phyloP scores from a whole-genome alignment of 2,113 vertebrate genomes.

The Petrocephalus zakoni region DNA sequence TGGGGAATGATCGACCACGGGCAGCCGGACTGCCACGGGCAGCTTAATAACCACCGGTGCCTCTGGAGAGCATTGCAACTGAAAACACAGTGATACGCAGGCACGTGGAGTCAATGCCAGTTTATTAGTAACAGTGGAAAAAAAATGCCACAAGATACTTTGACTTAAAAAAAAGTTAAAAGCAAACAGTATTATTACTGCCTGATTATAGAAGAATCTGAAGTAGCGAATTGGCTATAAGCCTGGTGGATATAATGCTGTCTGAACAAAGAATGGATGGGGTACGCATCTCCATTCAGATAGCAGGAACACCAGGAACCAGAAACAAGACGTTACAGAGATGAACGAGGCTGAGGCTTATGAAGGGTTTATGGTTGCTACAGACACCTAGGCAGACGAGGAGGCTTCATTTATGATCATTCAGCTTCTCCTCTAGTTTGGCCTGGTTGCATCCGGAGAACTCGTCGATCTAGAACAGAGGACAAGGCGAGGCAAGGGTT shows the following conservation, averaged over 20 bases:
- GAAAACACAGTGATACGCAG: background rate
- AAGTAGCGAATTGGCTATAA: background rate
- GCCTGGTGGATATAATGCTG: background rate
- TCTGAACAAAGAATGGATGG: background rate
- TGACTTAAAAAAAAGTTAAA: background rate
- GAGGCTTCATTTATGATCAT: constrained; percentile 5
- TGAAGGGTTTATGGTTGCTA: background rate
- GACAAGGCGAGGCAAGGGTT: background rate
- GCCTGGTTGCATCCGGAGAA: background rate
- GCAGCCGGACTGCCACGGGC: background rate
- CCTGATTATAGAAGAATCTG: background rate
- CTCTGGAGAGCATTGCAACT: background rate
- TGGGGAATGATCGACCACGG: background rate
- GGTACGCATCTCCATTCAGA: constrained; percentile 12
- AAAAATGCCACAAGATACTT: background rate
- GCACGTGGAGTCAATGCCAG: background rate
- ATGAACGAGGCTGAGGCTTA: background rate
- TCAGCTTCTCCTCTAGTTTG: constrained; percentile 1
- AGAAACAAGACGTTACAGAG: background rate
- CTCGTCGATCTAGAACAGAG: constrained; percentile 11
- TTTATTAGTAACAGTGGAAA: constrained; percentile 35
- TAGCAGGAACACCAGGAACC: background rate
- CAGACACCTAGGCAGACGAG: background rate
- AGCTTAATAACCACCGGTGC: background rate
- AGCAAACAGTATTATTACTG: background rate